Base-by-base conservation (phyloP, 2,797 vertebrate genomes). In the Percopsis omiscomaycus region DNA sequence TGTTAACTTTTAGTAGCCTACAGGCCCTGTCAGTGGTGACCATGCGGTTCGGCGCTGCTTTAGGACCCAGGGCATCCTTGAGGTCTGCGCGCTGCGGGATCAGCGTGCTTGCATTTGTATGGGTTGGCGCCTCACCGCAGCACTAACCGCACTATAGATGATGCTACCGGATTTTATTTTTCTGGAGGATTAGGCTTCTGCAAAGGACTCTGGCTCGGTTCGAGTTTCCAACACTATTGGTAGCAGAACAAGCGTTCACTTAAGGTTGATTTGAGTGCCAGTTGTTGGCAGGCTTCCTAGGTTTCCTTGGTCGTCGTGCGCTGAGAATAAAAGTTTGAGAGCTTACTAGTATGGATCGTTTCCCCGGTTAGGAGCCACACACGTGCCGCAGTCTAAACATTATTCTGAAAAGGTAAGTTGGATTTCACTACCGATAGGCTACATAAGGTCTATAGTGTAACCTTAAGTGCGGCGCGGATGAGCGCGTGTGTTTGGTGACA, bases 321-420 rank as follows among this genome's bases (percentile, higher is more conserved):
- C 84, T 61, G 71, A 61, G 61, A 74, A 54, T 92, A 93, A 95
- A 97, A 98, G 95, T 97, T 97, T 92, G 75, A 58, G 73, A 82
- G 81, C 83, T 37, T 73, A 81, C 57, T 86, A 83, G 66, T 75
- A 89, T 91, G 86, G 91, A 91, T 82, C 88, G 59, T 82, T 87
- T 77, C 52, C 77, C 88, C 87, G 84, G 83, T 81, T 89, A 90
- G 84, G 80, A 66, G 79, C 68, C 74, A 51, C 47, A 62, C 69
- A 72, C 71, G 69, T 64, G 75, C 67, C 67, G 64, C 57, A 64
- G 58, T 59, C 59, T 47, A 61, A 50, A 68, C 68, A 47, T 79
- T 70, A 68, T 90, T 89, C 85, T 68, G 69, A 68, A 81, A 68
- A 83, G 93, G 96, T 98, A 86, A 95, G 96, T 93, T 56, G 15